Evolutionary conservation across 2,888 invertebrate species (phyloP).

Genomic region (Doris montereyensis): DNA sequence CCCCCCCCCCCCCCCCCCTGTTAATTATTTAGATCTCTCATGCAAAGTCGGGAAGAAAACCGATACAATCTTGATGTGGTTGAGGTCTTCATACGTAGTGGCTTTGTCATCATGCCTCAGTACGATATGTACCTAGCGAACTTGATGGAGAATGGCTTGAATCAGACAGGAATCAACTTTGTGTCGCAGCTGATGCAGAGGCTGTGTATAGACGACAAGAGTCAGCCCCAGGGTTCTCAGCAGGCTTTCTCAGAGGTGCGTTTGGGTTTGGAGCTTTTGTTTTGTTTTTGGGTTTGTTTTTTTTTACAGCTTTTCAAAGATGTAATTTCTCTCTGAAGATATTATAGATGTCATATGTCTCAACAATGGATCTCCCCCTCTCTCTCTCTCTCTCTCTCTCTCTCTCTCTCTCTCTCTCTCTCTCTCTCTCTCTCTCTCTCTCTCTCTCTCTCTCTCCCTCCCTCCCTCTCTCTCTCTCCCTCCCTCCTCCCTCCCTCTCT

Average conservation of each 20-base stretch:
- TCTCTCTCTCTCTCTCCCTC: too few relatives aligned
- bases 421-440: too few relatives aligned
- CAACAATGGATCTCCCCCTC: too few relatives aligned
- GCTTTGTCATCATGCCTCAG: conserved; percentile 85
- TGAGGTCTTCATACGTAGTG: conserved; percentile 88
- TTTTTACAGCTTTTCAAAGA: not conserved
- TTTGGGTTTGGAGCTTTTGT: not conserved
- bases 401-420: too few relatives aligned
- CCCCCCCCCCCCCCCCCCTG: too few relatives aligned
- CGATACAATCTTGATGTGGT: conserved; percentile 93
- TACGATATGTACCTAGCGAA: conserved; percentile 68
- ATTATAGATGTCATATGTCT: not conserved
- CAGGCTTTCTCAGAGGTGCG: conserved; percentile 46
- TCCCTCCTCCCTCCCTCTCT: too few relatives aligned
- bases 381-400: too few relatives aligned
- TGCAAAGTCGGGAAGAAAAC: conserved; percentile 90
- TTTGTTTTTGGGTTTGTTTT: not conserved
- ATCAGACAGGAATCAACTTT: conserved; percentile 86
- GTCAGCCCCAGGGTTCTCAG: conserved; percentile 43
- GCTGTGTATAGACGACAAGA: conserved; percentile 85
- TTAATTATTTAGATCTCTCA: conserved; percentile 79
- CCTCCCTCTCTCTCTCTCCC: too few relatives aligned
- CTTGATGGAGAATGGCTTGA: conserved; percentile 87
- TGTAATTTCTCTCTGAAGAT: not conserved
- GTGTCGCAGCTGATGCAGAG: conserved; percentile 91